A percentile compares a stretch with the other conserved stretches of the same genome.
Evolutionary conservation across 2,113 vertebrate species (phyloP).

Genomic region (Amphiprion percula): DNA sequence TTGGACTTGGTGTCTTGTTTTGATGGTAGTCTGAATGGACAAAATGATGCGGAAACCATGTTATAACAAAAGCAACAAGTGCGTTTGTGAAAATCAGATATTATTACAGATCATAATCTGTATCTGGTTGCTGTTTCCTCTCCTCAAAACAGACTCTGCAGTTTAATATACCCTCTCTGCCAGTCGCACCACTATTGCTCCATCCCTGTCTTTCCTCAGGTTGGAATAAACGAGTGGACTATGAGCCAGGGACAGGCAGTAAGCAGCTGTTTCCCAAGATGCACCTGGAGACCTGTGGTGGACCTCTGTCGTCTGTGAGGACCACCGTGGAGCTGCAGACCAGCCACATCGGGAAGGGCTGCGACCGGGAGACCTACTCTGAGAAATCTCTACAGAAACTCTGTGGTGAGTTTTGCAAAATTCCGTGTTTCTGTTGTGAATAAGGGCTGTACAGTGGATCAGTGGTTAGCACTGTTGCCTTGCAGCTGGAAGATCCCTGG

Average conservation of each 20-base stretch:
- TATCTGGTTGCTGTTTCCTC: not conserved
- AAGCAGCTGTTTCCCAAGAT: constrained; percentile 93
- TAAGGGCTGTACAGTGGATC: too few species aligned
- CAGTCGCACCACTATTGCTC: not conserved
- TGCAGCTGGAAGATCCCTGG: too few species aligned
- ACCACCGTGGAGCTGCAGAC: constrained; percentile 92
- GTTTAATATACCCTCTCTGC: not conserved
- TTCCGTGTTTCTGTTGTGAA: not conserved
- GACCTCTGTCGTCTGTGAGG: constrained; percentile 91
- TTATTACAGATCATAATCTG: constrained; percentile 31
- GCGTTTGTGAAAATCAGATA: constrained; percentile 29
- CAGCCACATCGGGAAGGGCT: constrained; percentile 93
- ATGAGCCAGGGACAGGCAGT: constrained; percentile 93
- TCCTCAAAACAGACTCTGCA: not conserved
- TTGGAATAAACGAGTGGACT: constrained; percentile 93
- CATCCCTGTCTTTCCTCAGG: constrained; percentile 78
- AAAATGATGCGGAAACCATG: constrained; percentile 33
- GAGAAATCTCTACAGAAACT: constrained; percentile 96
- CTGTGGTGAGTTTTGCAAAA: constrained; percentile 85
- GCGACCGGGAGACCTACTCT: constrained; percentile 94
- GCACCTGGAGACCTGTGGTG: constrained; percentile 93
- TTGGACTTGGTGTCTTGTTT: constrained; percentile 38
- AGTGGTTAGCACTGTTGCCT: too few species aligned
- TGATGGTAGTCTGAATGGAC: constrained; percentile 22
- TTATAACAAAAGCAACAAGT: constrained; percentile 25